phyloP scores from a whole-genome alignment of 1,140 invertebrate species.

The Harlomillsia oculata region DNA sequence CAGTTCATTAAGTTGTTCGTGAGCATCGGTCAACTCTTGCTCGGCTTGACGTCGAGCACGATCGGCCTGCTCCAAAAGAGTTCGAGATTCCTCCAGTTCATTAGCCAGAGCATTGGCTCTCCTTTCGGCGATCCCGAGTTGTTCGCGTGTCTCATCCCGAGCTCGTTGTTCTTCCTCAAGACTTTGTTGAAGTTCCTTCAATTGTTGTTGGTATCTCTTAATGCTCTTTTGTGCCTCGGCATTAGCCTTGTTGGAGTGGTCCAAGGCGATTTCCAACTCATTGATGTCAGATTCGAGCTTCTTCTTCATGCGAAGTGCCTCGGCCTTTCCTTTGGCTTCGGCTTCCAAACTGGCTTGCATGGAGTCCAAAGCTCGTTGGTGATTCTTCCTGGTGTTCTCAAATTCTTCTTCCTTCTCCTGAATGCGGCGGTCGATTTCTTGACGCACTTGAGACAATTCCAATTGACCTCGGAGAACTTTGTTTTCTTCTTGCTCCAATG shows the following conservation, averaged over 20 bases:
- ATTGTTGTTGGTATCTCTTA: slow-evolving; percentile 91
- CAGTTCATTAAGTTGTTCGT: slow-evolving; percentile 93
- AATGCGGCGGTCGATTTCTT: slow-evolving; percentile 96
- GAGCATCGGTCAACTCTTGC: slow-evolving; percentile 88
- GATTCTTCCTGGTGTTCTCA: slow-evolving; percentile 98
- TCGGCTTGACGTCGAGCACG: slow-evolving; percentile 92
- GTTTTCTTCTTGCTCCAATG: slow-evolving; percentile 96
- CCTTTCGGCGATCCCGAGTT: slow-evolving; percentile 89
- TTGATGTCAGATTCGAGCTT: slow-evolving; percentile 99
- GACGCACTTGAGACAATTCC: slow-evolving; percentile 91
- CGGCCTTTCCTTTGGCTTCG: slow-evolving; percentile 97
- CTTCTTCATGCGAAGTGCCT: slow-evolving; percentile 99
- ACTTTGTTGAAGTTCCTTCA: slow-evolving; percentile 87
- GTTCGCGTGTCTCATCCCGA: slow-evolving; percentile 91
- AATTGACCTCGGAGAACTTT: slow-evolving; percentile 93
- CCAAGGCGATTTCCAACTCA: slow-evolving; percentile 94
- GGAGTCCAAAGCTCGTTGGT: slow-evolving; percentile 95
- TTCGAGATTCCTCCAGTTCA: slow-evolving; percentile 92
- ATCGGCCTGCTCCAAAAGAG: slow-evolving; percentile 90
- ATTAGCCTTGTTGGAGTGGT: slow-evolving; percentile 95
- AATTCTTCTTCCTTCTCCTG: slow-evolving; percentile 99
- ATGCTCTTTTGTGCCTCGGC: slow-evolving; percentile 98
- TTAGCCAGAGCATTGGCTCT: slow-evolving; percentile 88
- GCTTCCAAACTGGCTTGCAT: slow-evolving; percentile 98
- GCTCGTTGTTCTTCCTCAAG: slow-evolving; percentile 96